phyloP scores from a whole-genome alignment of 2,113 vertebrate species.

The Microcebus griseorufus region DNA sequence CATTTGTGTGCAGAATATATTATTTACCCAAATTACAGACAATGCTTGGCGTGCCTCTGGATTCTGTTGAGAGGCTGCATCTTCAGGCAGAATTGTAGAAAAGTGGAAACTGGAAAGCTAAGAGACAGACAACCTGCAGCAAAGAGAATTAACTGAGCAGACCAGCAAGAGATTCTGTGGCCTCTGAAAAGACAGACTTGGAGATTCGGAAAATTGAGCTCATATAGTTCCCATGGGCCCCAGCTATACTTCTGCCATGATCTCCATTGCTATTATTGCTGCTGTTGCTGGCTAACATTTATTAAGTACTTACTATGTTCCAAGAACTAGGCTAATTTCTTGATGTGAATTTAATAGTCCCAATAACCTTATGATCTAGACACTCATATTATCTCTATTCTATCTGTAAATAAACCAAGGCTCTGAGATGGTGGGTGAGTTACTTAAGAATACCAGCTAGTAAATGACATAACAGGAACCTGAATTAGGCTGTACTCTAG shows the following conservation, averaged over 20 bases:
- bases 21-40: not conserved
- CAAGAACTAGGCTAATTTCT: not conserved
- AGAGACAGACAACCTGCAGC: not conserved
- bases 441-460: not conserved
- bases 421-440: not conserved
- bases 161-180: not conserved
- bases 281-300: not conserved
- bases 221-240: not conserved
- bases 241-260: accelerated
- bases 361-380: not conserved
- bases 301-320: not conserved
- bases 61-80: no score
- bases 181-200: not conserved
- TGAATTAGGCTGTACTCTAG: not conserved
- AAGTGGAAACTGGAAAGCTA: not conserved
- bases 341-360: not conserved
- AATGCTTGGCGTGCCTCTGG: not conserved
- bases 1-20: not conserved
- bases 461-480: not conserved
- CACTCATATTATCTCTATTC: not conserved
- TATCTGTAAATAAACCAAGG: not conserved
- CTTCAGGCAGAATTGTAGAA: not conserved
- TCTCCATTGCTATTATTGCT: not conserved
- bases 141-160: not conserved
- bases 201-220: not conserved